phyloP scores from a whole-genome alignment of 2,113 vertebrate species.

The Rafetus swinhoei region DNA sequence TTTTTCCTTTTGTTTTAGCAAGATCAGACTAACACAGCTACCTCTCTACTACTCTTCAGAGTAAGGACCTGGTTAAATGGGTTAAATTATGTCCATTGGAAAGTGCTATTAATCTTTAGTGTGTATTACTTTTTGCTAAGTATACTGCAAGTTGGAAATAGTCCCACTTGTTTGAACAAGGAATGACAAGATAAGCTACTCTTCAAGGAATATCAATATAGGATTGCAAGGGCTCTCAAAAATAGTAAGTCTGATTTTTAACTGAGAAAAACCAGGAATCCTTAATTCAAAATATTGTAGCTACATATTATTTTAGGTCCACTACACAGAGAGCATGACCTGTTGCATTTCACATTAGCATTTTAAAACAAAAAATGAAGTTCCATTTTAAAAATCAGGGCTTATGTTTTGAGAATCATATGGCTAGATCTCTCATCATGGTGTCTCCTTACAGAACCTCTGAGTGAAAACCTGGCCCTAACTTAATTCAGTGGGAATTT shows the following conservation, averaged over 20 bases:
- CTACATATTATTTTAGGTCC: constrained; percentile 70
- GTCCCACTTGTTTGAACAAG: constrained; percentile 1
- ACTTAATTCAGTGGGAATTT: background rate
- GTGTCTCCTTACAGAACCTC: constrained; percentile 2
- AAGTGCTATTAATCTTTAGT: background rate
- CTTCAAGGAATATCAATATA: constrained; percentile 57
- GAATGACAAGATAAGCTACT: constrained; percentile 64
- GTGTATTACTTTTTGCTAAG: background rate
- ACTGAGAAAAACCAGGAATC: constrained; percentile 66
- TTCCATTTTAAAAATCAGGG: constrained; percentile 8
- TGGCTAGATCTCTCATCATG: constrained; percentile 44
- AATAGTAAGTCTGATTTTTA: constrained; percentile 62
- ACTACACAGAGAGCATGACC: constrained; percentile 63
- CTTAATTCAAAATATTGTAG: constrained; percentile 69
- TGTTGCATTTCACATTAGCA: constrained; percentile 72
- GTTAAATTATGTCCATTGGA: background rate
- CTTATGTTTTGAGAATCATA: constrained; percentile 32
- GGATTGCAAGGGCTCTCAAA: constrained; percentile 59
- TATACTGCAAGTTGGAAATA: constrained; percentile 16
- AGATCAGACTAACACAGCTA: no score
- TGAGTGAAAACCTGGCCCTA: background rate
- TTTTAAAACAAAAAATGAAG: constrained; percentile 68
- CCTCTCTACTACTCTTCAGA: background rate
- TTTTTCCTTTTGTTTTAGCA: no score
- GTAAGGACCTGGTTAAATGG: background rate